These are phyloP conservation scores for Campaea margaritaria DNA, from an alignment of 2,888 invertebrate species.

Conservation along the genomic window DNA sequence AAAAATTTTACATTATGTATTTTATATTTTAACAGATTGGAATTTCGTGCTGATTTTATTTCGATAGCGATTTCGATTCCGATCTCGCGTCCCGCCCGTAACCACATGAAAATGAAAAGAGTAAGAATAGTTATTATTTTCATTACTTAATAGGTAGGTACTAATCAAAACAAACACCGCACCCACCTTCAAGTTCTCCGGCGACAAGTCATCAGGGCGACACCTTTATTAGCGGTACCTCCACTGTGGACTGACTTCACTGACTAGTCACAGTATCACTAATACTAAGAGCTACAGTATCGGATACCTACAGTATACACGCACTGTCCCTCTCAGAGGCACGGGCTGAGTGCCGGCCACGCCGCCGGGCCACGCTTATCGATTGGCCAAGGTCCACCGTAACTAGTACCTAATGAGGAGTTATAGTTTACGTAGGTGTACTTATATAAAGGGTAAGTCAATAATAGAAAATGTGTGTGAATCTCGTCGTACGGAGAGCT, in stretches of 20 bases:
- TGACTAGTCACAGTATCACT: too few species aligned
- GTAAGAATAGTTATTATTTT: too few species aligned
- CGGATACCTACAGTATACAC: background rate
- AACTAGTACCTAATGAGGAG: constrained; percentile 9
- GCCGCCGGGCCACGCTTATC: constrained; percentile 21
- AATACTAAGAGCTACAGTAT: too few species aligned
- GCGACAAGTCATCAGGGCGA: constrained; percentile 9
- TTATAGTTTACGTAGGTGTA: constrained; percentile 11
- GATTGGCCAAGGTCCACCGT: constrained; percentile 31
- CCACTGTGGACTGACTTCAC: background rate
- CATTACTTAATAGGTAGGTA: too few species aligned
- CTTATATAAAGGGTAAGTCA: constrained; percentile 22
- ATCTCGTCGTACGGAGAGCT: too few species aligned
- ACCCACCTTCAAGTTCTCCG: constrained; percentile 28
- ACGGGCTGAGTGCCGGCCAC: constrained; percentile 16
- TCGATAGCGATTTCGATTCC: too few species aligned
- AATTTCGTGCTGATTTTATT: background rate
- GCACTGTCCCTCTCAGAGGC: constrained; percentile 14
- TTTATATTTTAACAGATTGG: background rate
- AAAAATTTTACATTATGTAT: background rate
- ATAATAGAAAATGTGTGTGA: too few species aligned
- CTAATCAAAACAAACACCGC: constrained; percentile 24
- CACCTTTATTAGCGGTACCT: constrained; percentile 7
- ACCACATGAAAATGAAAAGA: too few species aligned
- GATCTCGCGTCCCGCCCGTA: too few species aligned